These are phyloP conservation scores for Sternotherus odoratus DNA, from an alignment of 2,797 vertebrate genomes.

Conservation along the genomic window DNA sequence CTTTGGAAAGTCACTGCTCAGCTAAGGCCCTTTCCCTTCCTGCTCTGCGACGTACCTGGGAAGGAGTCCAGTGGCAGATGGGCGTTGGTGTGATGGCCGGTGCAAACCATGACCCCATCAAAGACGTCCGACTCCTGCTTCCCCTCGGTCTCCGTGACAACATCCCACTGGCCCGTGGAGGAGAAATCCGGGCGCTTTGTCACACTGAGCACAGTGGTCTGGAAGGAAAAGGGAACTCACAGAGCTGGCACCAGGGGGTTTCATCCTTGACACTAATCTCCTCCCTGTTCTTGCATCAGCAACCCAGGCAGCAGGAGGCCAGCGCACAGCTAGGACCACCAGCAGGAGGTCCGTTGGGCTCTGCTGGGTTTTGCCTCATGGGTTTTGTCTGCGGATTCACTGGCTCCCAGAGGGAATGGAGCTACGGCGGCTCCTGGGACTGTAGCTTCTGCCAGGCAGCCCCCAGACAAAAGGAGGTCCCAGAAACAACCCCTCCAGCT, in stretches of 20 bases:
- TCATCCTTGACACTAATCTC: background rate
- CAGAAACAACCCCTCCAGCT: background rate
- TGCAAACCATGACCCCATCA: slow-evolving; percentile 91
- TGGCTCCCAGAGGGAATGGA: background rate
- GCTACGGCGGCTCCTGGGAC: background rate
- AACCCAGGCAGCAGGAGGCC: background rate
- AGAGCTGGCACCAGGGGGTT: background rate
- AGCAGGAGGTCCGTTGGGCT: background rate
- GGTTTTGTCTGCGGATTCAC: too few relatives aligned
- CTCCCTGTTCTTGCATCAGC: background rate
- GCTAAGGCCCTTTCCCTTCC: background rate
- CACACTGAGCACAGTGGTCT: slow-evolving; percentile 86
- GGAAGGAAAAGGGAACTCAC: background rate
- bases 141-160: slow-evolving; percentile 80
- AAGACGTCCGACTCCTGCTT: slow-evolving; percentile 82
- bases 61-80: slow-evolving; percentile 89
- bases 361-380: background rate
- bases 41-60: slow-evolving; percentile 82
- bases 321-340: background rate
- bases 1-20: background rate
- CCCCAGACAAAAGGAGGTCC: background rate
- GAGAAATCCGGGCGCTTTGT: slow-evolving; percentile 83
- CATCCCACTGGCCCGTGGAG: slow-evolving; percentile 87
- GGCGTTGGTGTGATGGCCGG: slow-evolving; percentile 89
- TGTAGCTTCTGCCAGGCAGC: background rate